phyloP scores from a whole-genome alignment of 1,140 invertebrate species.

The Halyomorpha halys region DNA sequence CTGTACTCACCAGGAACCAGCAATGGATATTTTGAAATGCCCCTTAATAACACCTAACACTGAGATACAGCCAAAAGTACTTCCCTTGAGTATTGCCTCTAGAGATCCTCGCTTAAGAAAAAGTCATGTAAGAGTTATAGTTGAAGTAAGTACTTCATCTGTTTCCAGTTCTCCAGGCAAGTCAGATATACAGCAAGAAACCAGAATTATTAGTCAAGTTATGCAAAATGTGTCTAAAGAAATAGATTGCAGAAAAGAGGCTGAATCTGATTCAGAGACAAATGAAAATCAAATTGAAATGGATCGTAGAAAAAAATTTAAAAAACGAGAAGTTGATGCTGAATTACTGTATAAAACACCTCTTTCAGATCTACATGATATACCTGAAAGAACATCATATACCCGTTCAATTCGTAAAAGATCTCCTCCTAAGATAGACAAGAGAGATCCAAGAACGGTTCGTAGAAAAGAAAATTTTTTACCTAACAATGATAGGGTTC shows the following conservation, averaged over 20 bases:
- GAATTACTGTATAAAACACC: conserved; percentile 10
- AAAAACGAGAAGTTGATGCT: not conserved
- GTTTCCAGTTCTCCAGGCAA: no score
- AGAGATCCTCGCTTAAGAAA: conserved; percentile 1
- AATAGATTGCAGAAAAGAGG: no score
- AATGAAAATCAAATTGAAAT: no score
- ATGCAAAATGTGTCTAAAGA: no score
- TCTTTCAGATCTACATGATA: conserved; percentile 6
- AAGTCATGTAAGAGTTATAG: not conserved
- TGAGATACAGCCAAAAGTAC: no score
- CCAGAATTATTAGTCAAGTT: no score
- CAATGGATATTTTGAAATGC: no score
- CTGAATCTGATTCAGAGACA: no score
- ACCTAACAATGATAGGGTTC: not conserved
- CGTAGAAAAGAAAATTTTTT: not conserved
- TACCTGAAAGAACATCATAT: not conserved
- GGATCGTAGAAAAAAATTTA: not conserved
- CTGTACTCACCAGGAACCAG: no score
- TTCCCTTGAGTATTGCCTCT: conserved; percentile 5
- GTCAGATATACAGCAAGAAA: no score
- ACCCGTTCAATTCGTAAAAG: not conserved
- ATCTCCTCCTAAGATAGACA: not conserved
- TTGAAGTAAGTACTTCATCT: not conserved
- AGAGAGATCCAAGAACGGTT: not conserved
- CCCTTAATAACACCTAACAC: no score